Conservation (phyloP, 2,113 vertebrate species). For the Pavo muticus region DNA sequence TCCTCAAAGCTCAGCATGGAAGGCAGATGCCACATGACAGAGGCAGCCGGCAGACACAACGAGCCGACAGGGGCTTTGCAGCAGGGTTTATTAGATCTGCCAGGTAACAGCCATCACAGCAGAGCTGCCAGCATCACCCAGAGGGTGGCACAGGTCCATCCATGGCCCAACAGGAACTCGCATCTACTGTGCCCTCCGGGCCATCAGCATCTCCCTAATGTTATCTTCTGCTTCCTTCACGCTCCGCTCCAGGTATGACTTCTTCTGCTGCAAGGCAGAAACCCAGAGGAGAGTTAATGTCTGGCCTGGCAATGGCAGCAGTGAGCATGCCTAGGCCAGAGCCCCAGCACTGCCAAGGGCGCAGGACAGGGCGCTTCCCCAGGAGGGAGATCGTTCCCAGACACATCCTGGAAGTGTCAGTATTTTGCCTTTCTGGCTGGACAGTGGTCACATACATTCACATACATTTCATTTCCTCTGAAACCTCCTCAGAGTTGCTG, state of each 20-base stretch:
- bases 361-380: rapidly evolving
- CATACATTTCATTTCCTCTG: background rate
- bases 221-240: conserved; percentile 97
- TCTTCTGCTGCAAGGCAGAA: conserved; percentile 87
- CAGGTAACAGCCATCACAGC: rapidly evolving
- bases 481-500: background rate
- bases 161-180: background rate
- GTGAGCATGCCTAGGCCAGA: background rate
- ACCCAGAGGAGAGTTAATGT: background rate
- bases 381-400: background rate
- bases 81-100: conserved; percentile 4
- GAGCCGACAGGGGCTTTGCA: background rate
- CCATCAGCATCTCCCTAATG: conserved; percentile 95
- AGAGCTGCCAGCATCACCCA: background rate
- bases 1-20: rapidly evolving
- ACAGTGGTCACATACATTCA: background rate
- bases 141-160: background rate
- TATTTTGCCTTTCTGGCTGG: background rate
- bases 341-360: background rate
- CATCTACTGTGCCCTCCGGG: conserved; percentile 87
- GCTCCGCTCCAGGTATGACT: conserved; percentile 93
- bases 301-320: background rate
- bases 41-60: background rate
- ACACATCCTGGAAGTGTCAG: background rate
- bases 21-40: rapidly evolving